These are phyloP conservation scores for Peromyscus nudipes DNA, from an alignment of 2,797 vertebrate genomes.

Conservation along the genomic window DNA sequence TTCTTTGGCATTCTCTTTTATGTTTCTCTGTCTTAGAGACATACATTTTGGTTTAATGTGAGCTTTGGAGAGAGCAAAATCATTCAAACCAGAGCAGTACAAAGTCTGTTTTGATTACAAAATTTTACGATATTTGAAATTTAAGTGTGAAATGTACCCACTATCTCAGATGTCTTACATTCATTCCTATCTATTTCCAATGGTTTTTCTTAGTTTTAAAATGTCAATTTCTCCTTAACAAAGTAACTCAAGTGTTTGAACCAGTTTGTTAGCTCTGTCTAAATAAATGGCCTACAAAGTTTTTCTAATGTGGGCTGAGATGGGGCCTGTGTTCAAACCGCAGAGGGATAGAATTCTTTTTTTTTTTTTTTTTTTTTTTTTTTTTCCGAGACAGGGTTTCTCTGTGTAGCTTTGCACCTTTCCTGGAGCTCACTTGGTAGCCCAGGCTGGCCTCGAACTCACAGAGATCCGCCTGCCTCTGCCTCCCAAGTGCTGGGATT, in stretches of 20 bases:
- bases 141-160: constrained; percentile 46
- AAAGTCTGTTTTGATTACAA: constrained; percentile 51
- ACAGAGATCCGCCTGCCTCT: too few species aligned
- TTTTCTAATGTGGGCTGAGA: neutral
- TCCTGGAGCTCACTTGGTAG: too few species aligned
- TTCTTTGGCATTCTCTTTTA: constrained; percentile 37
- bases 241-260: neutral
- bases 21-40: constrained; percentile 32
- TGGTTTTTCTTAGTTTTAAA: constrained; percentile 44
- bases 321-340: neutral
- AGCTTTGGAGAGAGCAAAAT: neutral
- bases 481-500: too few species aligned
- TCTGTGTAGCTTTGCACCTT: too few species aligned
- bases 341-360: constrained; percentile 45
- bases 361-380: too few species aligned
- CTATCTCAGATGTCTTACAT: neutral
- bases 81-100: neutral
- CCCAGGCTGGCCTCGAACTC: too few species aligned
- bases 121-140: constrained; percentile 4
- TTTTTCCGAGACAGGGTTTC: too few species aligned
- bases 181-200: neutral
- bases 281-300: neutral
- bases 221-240: constrained; percentile 15
- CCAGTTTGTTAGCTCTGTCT: constrained; percentile 4
- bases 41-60: neutral